Evolutionary conservation across 1,140 invertebrate species (phyloP).

Genomic region (Pseudomyrmex dendroicus): DNA sequence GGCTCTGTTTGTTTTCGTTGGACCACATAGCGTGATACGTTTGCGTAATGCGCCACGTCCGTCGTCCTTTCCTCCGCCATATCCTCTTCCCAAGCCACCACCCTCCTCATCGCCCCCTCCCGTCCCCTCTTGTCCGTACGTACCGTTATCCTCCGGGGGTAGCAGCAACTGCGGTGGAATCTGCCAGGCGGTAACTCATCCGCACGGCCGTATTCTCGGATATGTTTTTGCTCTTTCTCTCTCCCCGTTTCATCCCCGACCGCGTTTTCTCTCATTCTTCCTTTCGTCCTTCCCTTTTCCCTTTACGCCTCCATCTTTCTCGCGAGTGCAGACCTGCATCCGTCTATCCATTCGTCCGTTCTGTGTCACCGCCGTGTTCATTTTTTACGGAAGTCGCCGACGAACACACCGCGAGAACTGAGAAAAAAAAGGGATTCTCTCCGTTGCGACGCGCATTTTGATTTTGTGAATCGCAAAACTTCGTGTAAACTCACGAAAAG

Average conservation of each 20-base stretch:
- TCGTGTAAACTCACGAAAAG: slow-evolving; percentile 7
- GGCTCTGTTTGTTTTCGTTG: slow-evolving; percentile 85
- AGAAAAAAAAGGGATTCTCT: slow-evolving; percentile 27
- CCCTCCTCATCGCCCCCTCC: slow-evolving; percentile 38
- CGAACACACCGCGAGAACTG: slow-evolving; percentile 5
- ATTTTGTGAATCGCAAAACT: slow-evolving; percentile 11
- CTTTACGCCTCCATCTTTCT: slow-evolving; percentile 20
- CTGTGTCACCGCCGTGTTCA: slow-evolving; percentile 5
- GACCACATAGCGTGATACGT: slow-evolving; percentile 85
- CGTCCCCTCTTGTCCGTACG: background rate
- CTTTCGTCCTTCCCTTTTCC: background rate
- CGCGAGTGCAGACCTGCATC: slow-evolving; percentile 16
- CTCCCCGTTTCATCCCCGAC: slow-evolving; percentile 32
- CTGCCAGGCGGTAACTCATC: slow-evolving; percentile 82
- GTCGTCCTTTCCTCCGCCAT: slow-evolving; percentile 72
- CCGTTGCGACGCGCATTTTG: background rate
- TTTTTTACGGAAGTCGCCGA: slow-evolving; percentile 48
- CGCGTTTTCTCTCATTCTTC: background rate
- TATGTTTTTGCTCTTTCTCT: slow-evolving; percentile 71
- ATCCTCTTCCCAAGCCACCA: slow-evolving; percentile 25
- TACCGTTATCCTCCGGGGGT: slow-evolving; percentile 56
- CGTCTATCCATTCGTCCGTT: background rate
- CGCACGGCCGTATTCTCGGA: slow-evolving; percentile 76
- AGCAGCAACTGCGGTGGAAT: slow-evolving; percentile 77
- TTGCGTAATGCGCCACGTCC: slow-evolving; percentile 84